These are phyloP conservation scores for Acheta domesticus DNA, from an alignment of 2,888 invertebrate genomes.

Conservation along the genomic window DNA sequence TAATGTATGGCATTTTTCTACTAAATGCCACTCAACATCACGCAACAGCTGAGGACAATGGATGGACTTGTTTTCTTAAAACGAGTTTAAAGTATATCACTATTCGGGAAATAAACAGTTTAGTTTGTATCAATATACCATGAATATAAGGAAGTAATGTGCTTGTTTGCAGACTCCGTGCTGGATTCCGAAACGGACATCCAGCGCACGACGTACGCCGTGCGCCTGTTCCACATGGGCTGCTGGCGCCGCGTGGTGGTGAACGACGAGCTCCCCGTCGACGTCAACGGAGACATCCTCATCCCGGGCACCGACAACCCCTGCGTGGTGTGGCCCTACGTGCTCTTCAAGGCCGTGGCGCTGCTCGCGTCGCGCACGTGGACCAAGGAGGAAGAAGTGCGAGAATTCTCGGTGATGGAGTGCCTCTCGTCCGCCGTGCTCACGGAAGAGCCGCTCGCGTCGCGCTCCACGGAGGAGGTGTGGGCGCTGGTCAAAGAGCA, in stretches of 20 bases:
- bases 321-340: not conserved
- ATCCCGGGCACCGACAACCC: not conserved
- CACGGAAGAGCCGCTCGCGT: not conserved
- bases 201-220: not conserved
- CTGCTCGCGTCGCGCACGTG: not conserved
- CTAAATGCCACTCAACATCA: no score
- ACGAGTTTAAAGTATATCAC: no score
- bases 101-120: no score
- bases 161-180: no score
- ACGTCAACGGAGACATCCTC: not conserved
- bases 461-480: not conserved
- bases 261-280: not conserved
- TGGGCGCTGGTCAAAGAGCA: not conserved
- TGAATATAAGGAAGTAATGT: no score
- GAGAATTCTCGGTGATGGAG: not conserved
- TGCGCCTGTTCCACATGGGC: not conserved
- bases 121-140: no score
- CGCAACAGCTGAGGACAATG: no score
- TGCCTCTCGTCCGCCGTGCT: not conserved
- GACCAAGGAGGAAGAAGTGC: not conserved
- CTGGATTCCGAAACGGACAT: no score
- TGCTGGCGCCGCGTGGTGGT: slow-evolving; percentile 7
- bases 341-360: not conserved
- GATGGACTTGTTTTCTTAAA: no score
- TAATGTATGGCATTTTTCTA: no score